Conservation (phyloP, 2,113 vertebrate species). For the Atrichornis clamosus region DNA sequence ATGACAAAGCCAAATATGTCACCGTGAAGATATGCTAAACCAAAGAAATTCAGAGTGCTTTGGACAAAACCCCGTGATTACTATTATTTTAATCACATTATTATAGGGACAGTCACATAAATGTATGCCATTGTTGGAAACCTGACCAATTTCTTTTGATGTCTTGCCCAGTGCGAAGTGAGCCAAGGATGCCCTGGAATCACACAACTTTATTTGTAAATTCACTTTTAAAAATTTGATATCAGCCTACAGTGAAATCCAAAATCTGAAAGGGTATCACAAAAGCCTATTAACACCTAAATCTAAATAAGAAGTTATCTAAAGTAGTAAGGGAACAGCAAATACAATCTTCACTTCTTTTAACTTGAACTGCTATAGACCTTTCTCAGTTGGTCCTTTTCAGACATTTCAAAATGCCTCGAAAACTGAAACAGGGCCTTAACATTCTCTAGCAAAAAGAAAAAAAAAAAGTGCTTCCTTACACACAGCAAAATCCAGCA, state of each 20-base stretch:
- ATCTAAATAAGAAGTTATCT: background rate
- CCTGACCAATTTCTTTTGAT: constrained; percentile 1
- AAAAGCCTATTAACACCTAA: background rate
- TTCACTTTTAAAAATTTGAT: constrained; percentile 13
- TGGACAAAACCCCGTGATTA: background rate
- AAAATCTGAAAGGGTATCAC: background rate
- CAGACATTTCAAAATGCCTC: background rate
- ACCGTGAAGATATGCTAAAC: constrained; percentile 12
- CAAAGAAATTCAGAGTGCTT: constrained; percentile 18
- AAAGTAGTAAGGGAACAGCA: background rate
- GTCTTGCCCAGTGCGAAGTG: background rate
- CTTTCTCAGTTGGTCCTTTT: background rate
- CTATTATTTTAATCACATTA: constrained; percentile 53
- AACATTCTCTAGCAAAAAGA: background rate
- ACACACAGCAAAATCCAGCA: background rate
- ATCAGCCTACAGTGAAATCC: background rate
- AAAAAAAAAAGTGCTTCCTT: background rate
- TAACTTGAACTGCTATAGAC: background rate
- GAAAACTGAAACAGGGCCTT: background rate
- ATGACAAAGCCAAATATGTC: constrained; percentile 31
- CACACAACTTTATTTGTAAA: background rate
- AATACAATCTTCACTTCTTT: background rate
- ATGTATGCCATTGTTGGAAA: background rate
- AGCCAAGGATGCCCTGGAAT: constrained; percentile 10
- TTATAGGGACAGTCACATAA: constrained; percentile 39